phyloP scores from a whole-genome alignment of 2,888 invertebrate genomes.

The Rhingia rostrata region DNA sequence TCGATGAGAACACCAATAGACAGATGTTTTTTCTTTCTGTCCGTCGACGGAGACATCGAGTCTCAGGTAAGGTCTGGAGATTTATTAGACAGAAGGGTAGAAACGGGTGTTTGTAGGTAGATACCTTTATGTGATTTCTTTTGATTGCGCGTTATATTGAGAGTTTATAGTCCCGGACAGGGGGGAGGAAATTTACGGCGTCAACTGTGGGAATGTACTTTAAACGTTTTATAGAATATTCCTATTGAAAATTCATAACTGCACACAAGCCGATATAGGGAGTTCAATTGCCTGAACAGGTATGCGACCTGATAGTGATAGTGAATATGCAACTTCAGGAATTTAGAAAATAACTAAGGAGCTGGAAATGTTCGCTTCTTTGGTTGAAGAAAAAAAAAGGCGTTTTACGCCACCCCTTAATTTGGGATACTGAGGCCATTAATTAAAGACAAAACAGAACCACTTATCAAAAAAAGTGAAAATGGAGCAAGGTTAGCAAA shows the following conservation, averaged over 20 bases:
- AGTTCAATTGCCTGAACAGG: no score
- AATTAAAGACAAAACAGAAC: no score
- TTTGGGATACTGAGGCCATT: no score
- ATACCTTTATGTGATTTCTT: conserved; percentile 37
- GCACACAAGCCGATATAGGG: background rate
- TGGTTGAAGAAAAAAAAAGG: no score
- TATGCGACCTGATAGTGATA: no score
- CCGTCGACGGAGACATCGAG: conserved; percentile 34
- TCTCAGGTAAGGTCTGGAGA: conserved; percentile 66
- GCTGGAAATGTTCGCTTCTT: no score
- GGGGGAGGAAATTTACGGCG: conserved; percentile 47
- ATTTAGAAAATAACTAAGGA: no score
- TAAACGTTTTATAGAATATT: conserved; percentile 13
- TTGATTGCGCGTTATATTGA: conserved; percentile 38
- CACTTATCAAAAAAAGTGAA: no score
- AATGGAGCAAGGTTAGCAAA: no score
- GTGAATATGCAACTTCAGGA: no score
- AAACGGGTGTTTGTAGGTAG: conserved; percentile 33
- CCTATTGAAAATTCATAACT: conserved; percentile 24
- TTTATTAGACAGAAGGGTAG: conserved; percentile 66
- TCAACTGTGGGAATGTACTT: conserved; percentile 14
- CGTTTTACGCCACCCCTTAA: no score
- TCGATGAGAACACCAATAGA: conserved; percentile 66
- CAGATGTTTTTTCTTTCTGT: conserved; percentile 58
- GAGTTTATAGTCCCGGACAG: conserved; percentile 10